phyloP scores from a whole-genome alignment of 2,797 vertebrate species.

The Acrossocheilus fasciatus region DNA sequence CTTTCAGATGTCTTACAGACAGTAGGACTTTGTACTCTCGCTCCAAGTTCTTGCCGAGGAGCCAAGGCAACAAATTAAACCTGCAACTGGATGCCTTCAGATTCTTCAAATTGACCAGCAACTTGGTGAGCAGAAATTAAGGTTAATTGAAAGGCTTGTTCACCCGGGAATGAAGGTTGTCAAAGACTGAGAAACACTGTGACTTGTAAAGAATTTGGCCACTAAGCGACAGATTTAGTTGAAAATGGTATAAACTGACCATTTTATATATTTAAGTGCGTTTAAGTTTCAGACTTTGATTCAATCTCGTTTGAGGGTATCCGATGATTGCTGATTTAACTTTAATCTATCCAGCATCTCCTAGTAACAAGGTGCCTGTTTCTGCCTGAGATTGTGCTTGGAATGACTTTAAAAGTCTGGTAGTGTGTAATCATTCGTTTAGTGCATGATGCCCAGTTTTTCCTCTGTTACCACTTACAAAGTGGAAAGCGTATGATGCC shows the following conservation, averaged over 20 bases:
- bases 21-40: conserved; percentile 69
- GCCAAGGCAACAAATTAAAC: conserved; percentile 66
- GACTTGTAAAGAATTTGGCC: background rate
- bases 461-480: background rate
- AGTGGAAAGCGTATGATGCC: background rate
- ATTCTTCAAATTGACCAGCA: conserved; percentile 67
- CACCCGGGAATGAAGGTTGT: background rate
- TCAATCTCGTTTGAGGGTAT: too few relatives aligned
- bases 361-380: background rate
- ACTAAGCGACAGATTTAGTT: background rate
- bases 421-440: background rate
- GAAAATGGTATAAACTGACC: too few relatives aligned
- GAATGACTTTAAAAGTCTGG: background rate
- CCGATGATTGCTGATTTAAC: background rate
- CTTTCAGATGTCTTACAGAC: conserved; percentile 73
- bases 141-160: background rate
- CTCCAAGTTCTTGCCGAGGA: conserved; percentile 69
- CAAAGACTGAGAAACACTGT: background rate
- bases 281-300: background rate
- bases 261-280: too few relatives aligned
- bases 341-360: background rate
- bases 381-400: background rate
- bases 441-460: background rate
- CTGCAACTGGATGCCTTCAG: conserved; percentile 73
- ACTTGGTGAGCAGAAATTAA: conserved; percentile 61